Percentiles rank a stretch among this genome's conserved stretches.
Conservation (phyloP, 2,113 vertebrate genomes). For the Pseudopipra pipra region DNA sequence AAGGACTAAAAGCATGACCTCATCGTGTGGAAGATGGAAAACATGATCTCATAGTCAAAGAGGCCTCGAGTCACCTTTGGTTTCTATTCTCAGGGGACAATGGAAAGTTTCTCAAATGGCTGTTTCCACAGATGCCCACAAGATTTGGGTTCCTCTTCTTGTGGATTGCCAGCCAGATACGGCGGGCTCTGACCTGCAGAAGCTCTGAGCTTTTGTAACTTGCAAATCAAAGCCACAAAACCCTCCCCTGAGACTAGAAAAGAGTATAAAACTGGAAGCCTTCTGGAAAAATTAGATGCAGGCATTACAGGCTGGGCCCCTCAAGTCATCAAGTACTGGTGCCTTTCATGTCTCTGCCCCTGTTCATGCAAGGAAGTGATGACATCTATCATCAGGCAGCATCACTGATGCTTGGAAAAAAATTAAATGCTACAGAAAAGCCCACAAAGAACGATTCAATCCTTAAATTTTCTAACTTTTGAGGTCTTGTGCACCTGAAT, state of each 20-base stretch:
- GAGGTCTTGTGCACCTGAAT: not conserved
- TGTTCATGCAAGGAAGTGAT: not conserved
- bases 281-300: not conserved
- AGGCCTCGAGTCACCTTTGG: not conserved
- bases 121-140: not conserved
- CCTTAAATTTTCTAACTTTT: not conserved
- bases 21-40: not conserved
- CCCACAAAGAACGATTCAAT: not conserved
- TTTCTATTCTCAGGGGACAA: not conserved
- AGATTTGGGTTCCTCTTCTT: conserved; percentile 4
- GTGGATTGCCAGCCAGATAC: not conserved
- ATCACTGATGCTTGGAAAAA: not conserved
- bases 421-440: not conserved
- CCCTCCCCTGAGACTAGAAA: not conserved
- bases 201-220: not conserved
- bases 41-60: not conserved
- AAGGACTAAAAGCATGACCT: not conserved
- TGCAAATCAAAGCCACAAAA: not conserved
- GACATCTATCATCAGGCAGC: not conserved
- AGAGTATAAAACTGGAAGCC: not conserved
- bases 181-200: not conserved
- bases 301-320: not conserved
- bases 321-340: not conserved
- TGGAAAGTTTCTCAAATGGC: conserved; percentile 11
- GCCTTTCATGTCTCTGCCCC: not conserved